Evolutionary conservation across 2,888 invertebrate species (phyloP).

Genomic region (Tyria jacobaeae): DNA sequence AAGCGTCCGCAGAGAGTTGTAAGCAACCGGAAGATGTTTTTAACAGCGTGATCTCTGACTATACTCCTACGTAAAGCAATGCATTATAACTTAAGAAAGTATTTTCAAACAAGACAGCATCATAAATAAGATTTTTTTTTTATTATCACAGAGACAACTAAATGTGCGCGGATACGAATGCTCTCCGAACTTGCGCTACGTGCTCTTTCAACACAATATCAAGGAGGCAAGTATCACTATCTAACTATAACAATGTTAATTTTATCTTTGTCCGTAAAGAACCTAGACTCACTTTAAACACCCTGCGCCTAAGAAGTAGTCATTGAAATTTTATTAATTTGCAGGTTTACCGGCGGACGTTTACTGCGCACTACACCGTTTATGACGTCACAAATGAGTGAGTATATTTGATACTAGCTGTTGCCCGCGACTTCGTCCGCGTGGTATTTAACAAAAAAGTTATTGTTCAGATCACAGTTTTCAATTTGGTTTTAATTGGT

Average conservation of each 20-base stretch:
- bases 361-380: conserved; percentile 95
- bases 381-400: conserved; percentile 97
- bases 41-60: conserved; percentile 31
- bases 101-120: background rate
- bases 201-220: conserved; percentile 95
- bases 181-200: conserved; percentile 94
- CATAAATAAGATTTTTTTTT: conserved; percentile 32
- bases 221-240: conserved; percentile 88
- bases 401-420: conserved; percentile 83
- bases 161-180: conserved; percentile 95
- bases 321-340: conserved; percentile 69
- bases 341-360: conserved; percentile 94
- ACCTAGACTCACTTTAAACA: conserved; percentile 47
- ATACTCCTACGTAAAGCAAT: conserved; percentile 27
- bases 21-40: conserved; percentile 35
- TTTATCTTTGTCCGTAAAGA: conserved; percentile 42
- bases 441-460: too few species aligned
- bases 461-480: too few species aligned
- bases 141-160: conserved; percentile 91
- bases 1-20: conserved; percentile 47
- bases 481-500: too few species aligned
- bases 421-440: too few species aligned
- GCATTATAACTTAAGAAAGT: conserved; percentile 18
- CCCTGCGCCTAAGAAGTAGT: conserved; percentile 39
- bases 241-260: conserved; percentile 61